phyloP scores from a whole-genome alignment of 2,888 invertebrate genomes.

The Malachius bipustulatus region DNA sequence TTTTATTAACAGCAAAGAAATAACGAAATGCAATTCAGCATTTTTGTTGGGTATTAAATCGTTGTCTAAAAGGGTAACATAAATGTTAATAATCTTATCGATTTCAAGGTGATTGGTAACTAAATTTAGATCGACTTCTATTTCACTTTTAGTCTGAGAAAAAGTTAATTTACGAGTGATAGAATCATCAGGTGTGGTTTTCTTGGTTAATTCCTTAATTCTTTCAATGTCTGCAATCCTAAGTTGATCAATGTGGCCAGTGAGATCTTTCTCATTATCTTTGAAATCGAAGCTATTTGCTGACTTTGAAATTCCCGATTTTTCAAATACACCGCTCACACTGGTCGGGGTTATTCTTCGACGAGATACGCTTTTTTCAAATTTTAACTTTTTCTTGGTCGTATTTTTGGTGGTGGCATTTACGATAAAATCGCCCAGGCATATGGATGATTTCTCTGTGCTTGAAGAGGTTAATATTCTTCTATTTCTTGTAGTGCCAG shows the following conservation, averaged over 20 bases:
- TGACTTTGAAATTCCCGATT: constrained; percentile 18
- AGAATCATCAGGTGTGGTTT: too few species aligned
- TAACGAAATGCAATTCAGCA: constrained; percentile 57
- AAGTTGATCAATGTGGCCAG: too few species aligned
- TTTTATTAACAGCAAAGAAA: constrained; percentile 49
- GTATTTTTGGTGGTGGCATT: constrained; percentile 16
- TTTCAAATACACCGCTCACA: too few species aligned
- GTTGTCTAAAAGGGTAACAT: constrained; percentile 45
- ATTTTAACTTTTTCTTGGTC: constrained; percentile 21
- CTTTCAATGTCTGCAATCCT: background rate
- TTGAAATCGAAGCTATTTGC: constrained; percentile 29
- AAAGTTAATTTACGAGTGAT: constrained; percentile 1
- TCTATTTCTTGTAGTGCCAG: too few species aligned
- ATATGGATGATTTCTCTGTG: constrained; percentile 25
- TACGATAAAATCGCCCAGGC: constrained; percentile 33
- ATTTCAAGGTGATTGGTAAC: constrained; percentile 43
- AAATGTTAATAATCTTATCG: constrained; percentile 45
- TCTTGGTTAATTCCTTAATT: too few species aligned
- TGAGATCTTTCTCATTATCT: constrained; percentile 9
- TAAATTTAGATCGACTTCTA: constrained; percentile 36
- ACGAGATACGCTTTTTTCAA: background rate
- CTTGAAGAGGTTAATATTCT: too few species aligned
- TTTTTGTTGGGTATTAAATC: constrained; percentile 52
- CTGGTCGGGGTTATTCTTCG: background rate
- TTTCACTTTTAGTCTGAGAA: too few species aligned